Conservation (phyloP, 2,888 invertebrate species). For the Atethmia centrago region DNA sequence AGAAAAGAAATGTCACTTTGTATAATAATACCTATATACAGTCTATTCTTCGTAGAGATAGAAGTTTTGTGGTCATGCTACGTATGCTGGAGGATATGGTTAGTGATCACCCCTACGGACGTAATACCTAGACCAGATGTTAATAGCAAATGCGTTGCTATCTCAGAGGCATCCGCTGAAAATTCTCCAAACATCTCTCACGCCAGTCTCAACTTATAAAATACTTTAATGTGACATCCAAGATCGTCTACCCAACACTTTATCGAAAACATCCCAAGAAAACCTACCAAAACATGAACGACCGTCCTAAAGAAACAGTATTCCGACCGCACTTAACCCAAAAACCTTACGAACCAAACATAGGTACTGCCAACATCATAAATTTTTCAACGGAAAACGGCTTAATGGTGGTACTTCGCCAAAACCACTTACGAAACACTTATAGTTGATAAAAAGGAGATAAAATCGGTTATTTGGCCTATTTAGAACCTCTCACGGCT, state of each 20-base stretch:
- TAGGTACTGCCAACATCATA: conserved; percentile 44
- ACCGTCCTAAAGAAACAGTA: conserved; percentile 35
- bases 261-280: neutral
- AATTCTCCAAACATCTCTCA: too few relatives aligned
- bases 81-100: too few relatives aligned
- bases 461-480: conserved; percentile 56
- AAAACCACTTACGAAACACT: conserved; percentile 58
- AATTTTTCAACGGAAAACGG: conserved; percentile 49
- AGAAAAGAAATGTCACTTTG: too few relatives aligned
- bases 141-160: too few relatives aligned
- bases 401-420: conserved; percentile 42
- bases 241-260: conserved; percentile 4
- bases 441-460: conserved; percentile 57
- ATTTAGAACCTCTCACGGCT: conserved; percentile 38
- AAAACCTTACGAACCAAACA: conserved; percentile 38
- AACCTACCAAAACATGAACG: conserved; percentile 11
- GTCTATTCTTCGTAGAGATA: too few relatives aligned
- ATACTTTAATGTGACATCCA: neutral
- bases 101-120: too few relatives aligned
- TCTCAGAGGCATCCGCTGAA: too few relatives aligned
- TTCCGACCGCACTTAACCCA: conserved; percentile 54
- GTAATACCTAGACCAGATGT: too few relatives aligned
- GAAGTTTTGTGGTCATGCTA: too few relatives aligned
- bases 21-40: too few relatives aligned
- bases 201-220: too few relatives aligned